Conservation (phyloP, 2,797 vertebrate species). For the Buceros bicornis region DNA sequence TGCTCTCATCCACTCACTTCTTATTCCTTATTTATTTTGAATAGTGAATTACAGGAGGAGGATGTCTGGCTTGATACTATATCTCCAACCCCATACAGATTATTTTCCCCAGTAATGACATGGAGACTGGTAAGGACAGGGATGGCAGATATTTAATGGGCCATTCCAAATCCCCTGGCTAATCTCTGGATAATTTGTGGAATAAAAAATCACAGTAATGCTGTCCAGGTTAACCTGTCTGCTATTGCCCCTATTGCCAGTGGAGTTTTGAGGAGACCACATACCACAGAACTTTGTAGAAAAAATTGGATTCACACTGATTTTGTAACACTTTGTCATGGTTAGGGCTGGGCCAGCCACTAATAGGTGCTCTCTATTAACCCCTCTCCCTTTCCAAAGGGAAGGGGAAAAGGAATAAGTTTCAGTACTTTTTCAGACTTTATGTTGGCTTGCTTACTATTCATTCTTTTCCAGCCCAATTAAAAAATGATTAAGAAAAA, state of each 20-base stretch:
- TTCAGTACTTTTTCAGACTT: no score
- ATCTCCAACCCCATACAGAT: neutral
- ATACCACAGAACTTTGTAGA: neutral
- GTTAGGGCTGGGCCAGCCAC: no score
- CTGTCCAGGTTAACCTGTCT: neutral
- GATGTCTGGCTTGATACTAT: neutral
- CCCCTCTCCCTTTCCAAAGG: no score
- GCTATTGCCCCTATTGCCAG: neutral
- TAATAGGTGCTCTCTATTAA: no score
- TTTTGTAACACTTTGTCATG: neutral
- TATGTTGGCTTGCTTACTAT: no score
- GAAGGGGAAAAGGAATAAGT: no score
- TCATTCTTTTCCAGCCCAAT: no score
- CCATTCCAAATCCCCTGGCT: neutral
- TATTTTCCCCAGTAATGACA: neutral
- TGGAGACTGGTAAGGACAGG: neutral
- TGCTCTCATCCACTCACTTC: neutral
- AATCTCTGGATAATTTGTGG: neutral
- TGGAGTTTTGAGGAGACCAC: neutral
- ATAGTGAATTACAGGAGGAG: neutral
- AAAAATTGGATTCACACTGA: rapidly evolving
- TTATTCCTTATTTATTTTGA: neutral
- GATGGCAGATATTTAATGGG: neutral
- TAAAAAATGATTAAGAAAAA: no score
- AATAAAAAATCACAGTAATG: neutral